A percentile compares a stretch with the other conserved stretches of the same genome.
Conservation (phyloP, 2,888 invertebrate genomes). For the Marasmarcha lunaedactyla region DNA sequence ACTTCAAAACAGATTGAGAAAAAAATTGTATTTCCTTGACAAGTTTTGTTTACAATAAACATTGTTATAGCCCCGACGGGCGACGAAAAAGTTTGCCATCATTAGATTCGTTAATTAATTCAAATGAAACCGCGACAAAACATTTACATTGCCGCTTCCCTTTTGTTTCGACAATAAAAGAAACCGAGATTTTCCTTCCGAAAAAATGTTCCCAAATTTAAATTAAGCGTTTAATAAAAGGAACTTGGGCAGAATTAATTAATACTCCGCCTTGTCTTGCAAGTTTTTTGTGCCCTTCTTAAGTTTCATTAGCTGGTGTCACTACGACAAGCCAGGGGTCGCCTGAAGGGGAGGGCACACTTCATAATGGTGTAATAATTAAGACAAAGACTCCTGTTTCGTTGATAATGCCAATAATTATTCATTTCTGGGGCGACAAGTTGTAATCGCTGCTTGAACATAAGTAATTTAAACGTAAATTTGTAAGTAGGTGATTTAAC, state of each 20-base stretch:
- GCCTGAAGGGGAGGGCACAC: slow-evolving; percentile 24
- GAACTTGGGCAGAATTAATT: slow-evolving; percentile 57
- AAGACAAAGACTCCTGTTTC: slow-evolving; percentile 58
- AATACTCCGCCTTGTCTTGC: slow-evolving; percentile 51
- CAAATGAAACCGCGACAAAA: slow-evolving; percentile 66
- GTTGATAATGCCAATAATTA: slow-evolving; percentile 50
- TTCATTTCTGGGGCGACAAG: slow-evolving; percentile 52
- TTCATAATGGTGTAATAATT: slow-evolving; percentile 63
- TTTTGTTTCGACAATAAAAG: slow-evolving; percentile 9
- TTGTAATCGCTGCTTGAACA: slow-evolving; percentile 34
- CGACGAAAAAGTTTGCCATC: slow-evolving; percentile 52
- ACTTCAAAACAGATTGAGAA: slow-evolving; percentile 7
- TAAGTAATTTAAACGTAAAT: slow-evolving; percentile 9
- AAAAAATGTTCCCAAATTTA: slow-evolving; percentile 49
- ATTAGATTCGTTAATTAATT: slow-evolving; percentile 69
- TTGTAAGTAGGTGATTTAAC: slow-evolving; percentile 6
- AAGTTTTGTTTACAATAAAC: slow-evolving; percentile 69
- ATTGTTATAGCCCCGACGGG: slow-evolving; percentile 53
- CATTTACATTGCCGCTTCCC: slow-evolving; percentile 50
- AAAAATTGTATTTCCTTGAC: slow-evolving; percentile 56
- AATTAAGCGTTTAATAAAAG: slow-evolving; percentile 63
- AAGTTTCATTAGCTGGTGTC: slow-evolving; percentile 43
- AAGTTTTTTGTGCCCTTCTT: slow-evolving; percentile 42
- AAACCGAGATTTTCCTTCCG: slow-evolving; percentile 12
- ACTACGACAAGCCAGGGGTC: slow-evolving; percentile 32